These are phyloP conservation scores for Digitonthophagus gazella DNA, from an alignment of 2,888 invertebrate species.

Conservation along the genomic window DNA sequence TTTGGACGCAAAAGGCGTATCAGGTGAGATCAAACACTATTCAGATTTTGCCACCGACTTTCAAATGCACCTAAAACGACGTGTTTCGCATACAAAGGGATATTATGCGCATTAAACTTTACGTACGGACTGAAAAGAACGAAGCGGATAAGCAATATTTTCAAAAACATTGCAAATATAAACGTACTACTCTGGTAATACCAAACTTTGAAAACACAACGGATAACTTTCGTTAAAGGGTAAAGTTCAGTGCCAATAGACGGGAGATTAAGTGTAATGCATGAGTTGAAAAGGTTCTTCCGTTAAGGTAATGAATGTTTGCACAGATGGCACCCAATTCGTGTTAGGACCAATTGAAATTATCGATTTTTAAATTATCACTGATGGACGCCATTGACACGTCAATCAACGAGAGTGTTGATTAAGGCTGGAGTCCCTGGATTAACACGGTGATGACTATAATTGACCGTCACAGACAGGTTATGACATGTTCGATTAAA, in stretches of 20 bases:
- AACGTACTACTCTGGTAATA: too few species aligned
- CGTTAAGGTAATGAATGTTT: background rate
- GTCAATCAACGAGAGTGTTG: conserved; percentile 5
- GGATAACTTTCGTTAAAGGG: too few species aligned
- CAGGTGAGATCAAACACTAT: background rate
- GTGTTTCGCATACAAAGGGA: background rate
- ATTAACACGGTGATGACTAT: background rate
- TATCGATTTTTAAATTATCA: conserved; percentile 9
- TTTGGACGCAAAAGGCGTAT: background rate
- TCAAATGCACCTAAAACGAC: background rate
- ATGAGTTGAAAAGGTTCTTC: background rate
- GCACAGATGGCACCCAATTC: background rate
- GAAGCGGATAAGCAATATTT: background rate
- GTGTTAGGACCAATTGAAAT: conserved; percentile 2
- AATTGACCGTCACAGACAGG: background rate
- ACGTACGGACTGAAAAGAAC: too few species aligned
- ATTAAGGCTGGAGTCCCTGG: background rate
- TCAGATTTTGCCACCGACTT: background rate
- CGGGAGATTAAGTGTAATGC: background rate
- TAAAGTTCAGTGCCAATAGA: too few species aligned
- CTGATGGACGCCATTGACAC: background rate
- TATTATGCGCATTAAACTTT: too few species aligned
- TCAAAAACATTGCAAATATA: too few species aligned
- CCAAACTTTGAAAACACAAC: too few species aligned
- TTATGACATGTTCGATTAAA: conserved; percentile 2